These are phyloP conservation scores for Alligator sinensis DNA, from an alignment of 2,113 vertebrate genomes.

Conservation along the genomic window DNA sequence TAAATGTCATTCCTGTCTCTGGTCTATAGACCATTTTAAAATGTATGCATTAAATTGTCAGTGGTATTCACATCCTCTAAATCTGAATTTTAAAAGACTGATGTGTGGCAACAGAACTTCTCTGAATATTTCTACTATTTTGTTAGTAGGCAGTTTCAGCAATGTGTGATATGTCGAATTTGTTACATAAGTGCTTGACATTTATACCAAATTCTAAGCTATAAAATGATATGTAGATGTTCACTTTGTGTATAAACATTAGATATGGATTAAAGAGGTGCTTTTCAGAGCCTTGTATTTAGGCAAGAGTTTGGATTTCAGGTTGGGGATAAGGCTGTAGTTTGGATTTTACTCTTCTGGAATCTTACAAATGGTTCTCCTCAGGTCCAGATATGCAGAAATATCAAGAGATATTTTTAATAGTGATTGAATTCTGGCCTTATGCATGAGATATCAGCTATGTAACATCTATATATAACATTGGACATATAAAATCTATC, in stretches of 20 bases:
- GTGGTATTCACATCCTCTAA: background rate
- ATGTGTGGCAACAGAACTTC: background rate
- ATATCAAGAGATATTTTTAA: background rate
- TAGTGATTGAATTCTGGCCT: background rate
- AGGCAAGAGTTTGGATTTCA: background rate
- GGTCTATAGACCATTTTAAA: background rate
- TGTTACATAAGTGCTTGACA: background rate
- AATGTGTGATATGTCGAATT: background rate
- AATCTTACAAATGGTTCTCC: background rate
- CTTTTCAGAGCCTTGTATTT: background rate
- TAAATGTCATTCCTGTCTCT: background rate
- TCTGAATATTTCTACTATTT: background rate
- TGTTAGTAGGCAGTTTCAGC: background rate
- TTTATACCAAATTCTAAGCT: background rate
- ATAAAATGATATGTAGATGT: background rate
- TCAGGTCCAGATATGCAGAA: background rate
- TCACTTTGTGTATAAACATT: fast-evolving
- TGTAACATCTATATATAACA: too few species aligned
- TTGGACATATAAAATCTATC: background rate
- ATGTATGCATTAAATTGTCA: background rate
- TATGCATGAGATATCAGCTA: background rate
- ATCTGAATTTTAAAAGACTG: background rate
- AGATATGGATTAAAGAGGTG: fast-evolving
- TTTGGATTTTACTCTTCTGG: background rate
- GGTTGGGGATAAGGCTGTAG: background rate